Conservation (phyloP, 2,888 invertebrate genomes). For the Agapostemon virescens region DNA sequence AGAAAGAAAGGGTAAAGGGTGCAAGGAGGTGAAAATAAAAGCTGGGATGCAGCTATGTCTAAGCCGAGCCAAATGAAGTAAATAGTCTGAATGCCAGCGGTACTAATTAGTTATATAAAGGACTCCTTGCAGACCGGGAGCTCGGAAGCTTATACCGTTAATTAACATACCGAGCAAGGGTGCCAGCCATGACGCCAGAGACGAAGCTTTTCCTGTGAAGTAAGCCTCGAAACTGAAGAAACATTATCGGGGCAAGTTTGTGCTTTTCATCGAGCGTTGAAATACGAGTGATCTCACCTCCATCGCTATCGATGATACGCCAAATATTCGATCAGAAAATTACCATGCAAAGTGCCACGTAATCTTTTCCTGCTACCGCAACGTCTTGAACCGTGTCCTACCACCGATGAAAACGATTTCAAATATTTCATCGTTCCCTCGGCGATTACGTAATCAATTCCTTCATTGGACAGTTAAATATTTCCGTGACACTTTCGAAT, state of each 20-base stretch:
- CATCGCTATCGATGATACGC: conserved; percentile 14
- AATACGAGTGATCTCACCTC: conserved; percentile 40
- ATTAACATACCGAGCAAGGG: conserved; percentile 77
- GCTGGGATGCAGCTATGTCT: conserved; percentile 62
- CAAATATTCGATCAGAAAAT: conserved; percentile 39
- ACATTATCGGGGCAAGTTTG: conserved; percentile 65
- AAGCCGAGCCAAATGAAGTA: conserved; percentile 70
- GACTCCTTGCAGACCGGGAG: conserved; percentile 69
- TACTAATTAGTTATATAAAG: conserved; percentile 78
- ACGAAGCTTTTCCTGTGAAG: conserved; percentile 51
- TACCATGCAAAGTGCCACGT: conserved; percentile 29
- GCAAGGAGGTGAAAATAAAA: conserved; percentile 37
- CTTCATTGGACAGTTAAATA: conserved; percentile 8
- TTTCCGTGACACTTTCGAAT: not conserved
- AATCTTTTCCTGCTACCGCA: conserved; percentile 19
- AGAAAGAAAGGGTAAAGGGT: not conserved
- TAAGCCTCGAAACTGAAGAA: conserved; percentile 56
- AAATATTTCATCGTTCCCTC: conserved; percentile 13
- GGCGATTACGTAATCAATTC: conserved; percentile 17
- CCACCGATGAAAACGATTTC: conserved; percentile 2
- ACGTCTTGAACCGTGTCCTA: conserved; percentile 6
- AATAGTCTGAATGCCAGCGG: conserved; percentile 75
- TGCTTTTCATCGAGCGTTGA: conserved; percentile 51
- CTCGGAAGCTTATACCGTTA: conserved; percentile 78
- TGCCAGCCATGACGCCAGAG: conserved; percentile 58